Evolutionary conservation across 2,797 vertebrate genomes (phyloP), one percentile per base, ranked within the genome.

Genomic region (Sebastiscus tertius): DNA sequence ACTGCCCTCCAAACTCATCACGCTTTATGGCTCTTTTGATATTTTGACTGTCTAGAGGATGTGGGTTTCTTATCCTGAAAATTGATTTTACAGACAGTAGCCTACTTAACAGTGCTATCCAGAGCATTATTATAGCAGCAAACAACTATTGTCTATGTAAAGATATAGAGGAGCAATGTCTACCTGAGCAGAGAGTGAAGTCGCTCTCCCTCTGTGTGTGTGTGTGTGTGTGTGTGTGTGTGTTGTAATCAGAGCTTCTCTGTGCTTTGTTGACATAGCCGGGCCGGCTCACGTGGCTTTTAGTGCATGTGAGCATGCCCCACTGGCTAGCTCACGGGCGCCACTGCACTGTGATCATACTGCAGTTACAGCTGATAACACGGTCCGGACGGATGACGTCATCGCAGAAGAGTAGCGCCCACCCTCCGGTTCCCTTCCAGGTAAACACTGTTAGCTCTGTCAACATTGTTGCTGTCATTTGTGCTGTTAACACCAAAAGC

Each of bases 31-130:
- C 59, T 63, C 26, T 69, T 82, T 80, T 34, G 33, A 68, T 85
- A 58, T 68, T 81, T 87, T 84, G 46, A 73, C 75, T 63, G 72
- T 88, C 82, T 90, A 52, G 61, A 77, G 29, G 61, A 80, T 60
- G n/a, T 72, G 26, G 67, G 24, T 66, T 77, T 62, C 69, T 54
- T 49, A 75, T 49, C 22, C 34, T 49, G 49, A 77, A 87, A 87
- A 86, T 70, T 46, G 39, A 92, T 90, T 92, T 90, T 62, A 85
- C 79, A 87, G 88, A 90, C 71, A 83, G 31, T 49, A 49, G 18
- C 46, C 46, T 59, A 26, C 63, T 70, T 22, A 26, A 49, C 20
- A 0, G 46, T 49, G 46, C 18, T 49, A 49, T 18, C 46, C 18
- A 49, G 46, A 49, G 46, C 7, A 54, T 0, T 5, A 22, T n/a